Evolutionary conservation across 2,113 vertebrate species (phyloP), one percentile per base, ranked within the genome.

Genomic region (Campylorhamphus procurvoides): DNA sequence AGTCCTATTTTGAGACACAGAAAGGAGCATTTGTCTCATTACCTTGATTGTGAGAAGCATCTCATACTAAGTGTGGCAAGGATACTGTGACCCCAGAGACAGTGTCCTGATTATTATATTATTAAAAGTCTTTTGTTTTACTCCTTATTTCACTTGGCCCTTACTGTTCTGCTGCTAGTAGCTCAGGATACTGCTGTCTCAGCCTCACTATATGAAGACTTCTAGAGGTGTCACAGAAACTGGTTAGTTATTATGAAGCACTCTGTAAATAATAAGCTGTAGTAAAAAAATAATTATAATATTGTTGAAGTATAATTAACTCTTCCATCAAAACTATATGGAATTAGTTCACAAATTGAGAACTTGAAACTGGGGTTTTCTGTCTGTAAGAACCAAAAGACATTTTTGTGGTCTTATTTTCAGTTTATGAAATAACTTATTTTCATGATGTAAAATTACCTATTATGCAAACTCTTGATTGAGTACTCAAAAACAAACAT

Each of bases 401-500:
- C 12, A 5, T 84, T 90, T 84, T 84, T 97, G 76, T 92, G 91
- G 95, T 95, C 69, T 17, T 50, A 44, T 71, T 92, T 87, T 77
- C 56, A 37, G 17, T 76, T 91, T 84, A 87, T 91, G 69, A 82
- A 95, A 73, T 78, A 56, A 66, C n/a, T 68, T 87, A 72, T 40
- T 94, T 94, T 72, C 22, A 15, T 40, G 44, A 40, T 81, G 42
- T 40, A 67, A 52, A 92, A 84, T 84, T 84, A 90, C 76, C 64
- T 89, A 31, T 87, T 86, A 71, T 68, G 77, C 73, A 89, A 84
- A 91, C 77, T 78, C 19, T 72, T 82, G 67, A 86, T 2, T 77
- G 89, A 87, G 73, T 71, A 74, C 89, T 93, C 63, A 64, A 67
- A 96, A 92, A 96, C 86, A 96, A 93, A 74, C 80, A 72, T 44